phyloP scores from a whole-genome alignment of 1,140 invertebrate genomes.

The Agrilus planipennis region DNA sequence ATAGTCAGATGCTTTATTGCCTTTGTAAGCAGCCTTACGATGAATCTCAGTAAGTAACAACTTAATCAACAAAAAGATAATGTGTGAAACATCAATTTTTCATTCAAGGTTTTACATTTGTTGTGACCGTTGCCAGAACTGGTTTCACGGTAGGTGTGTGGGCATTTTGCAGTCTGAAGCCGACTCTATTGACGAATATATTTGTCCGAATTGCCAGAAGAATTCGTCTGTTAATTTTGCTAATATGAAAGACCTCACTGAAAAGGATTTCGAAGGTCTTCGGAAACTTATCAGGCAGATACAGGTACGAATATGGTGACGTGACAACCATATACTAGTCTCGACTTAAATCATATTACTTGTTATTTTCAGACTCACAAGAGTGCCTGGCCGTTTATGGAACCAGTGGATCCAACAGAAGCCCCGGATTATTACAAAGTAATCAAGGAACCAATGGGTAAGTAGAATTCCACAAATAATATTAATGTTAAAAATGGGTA shows the following conservation, averaged over 20 bases:
- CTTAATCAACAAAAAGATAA: not conserved
- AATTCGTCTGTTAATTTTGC: conserved; percentile 79
- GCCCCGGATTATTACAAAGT: conserved; percentile 96
- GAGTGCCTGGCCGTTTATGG: conserved; percentile 94
- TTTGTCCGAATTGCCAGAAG: conserved; percentile 89
- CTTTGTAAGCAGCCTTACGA: conserved; percentile 93
- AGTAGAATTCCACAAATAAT: no score
- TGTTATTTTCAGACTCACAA: conserved; percentile 55
- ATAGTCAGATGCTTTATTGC: conserved; percentile 90
- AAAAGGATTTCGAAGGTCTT: conserved; percentile 73
- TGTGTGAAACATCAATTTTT: conserved; percentile 7
- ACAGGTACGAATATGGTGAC: conserved; percentile 49
- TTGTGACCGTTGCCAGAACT: conserved; percentile 96
- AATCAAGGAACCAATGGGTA: conserved; percentile 97
- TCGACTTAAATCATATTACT: not conserved
- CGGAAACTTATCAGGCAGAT: conserved; percentile 82
- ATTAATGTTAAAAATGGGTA: not conserved
- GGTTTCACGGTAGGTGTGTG: conserved; percentile 97
- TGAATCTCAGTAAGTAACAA: conserved; percentile 79
- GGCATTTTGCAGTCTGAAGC: conserved; percentile 90
- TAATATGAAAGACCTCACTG: conserved; percentile 75
- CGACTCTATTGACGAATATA: conserved; percentile 89
- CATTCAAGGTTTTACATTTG: conserved; percentile 82
- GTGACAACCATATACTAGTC: not conserved
- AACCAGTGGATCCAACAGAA: conserved; percentile 89